phyloP scores from a whole-genome alignment of 2,888 invertebrate species.

The Stenolophus ochropezus region DNA sequence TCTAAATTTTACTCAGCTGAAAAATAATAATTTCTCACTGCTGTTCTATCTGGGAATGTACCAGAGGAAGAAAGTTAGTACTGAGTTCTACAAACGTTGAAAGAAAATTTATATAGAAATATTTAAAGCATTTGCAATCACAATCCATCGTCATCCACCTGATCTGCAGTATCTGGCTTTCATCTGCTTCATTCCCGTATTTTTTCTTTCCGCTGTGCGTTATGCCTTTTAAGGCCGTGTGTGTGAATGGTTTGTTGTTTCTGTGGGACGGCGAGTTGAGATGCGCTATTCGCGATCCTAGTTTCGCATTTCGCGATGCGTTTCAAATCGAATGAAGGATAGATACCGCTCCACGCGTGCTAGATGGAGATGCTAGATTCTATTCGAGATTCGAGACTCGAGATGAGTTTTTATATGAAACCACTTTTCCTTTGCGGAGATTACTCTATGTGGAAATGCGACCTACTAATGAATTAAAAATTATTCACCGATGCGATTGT shows the following conservation, averaged over 20 bases:
- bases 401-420: background rate
- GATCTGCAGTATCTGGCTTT: background rate
- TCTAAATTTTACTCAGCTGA: no score
- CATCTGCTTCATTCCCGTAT: background rate
- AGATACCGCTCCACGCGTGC: constrained; percentile 9
- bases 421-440: constrained; percentile 1
- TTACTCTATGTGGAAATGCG: background rate
- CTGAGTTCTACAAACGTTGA: no score
- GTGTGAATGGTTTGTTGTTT: constrained; percentile 42
- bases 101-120: background rate
- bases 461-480: background rate
- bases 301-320: background rate
- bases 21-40: no score
- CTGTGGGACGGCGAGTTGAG: constrained; percentile 14
- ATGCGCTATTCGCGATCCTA: background rate
- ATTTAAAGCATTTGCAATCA: background rate
- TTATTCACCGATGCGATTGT: background rate
- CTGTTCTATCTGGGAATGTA: no score
- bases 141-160: background rate
- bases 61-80: no score
- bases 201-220: constrained; percentile 3
- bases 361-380: background rate
- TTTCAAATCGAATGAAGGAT: constrained; percentile 32
- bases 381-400: background rate
- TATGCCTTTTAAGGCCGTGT: constrained; percentile 41